Percentiles rank a stretch among this genome's conserved stretches.
Conservation (phyloP, 2,888 invertebrate genomes). For the Ditula angustiorana region DNA sequence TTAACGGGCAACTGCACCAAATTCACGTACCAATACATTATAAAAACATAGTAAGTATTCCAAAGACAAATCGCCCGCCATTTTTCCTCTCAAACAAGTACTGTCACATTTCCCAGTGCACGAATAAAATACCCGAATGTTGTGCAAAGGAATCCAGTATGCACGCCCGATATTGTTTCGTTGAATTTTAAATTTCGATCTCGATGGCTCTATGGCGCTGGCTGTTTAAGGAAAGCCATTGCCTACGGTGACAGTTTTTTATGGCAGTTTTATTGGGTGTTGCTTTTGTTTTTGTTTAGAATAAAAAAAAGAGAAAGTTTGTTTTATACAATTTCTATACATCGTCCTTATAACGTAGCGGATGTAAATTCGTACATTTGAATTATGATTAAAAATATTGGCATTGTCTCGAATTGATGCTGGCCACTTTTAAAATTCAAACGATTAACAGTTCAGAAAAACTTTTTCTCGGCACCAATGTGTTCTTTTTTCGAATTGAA, state of each 20-base stretch:
- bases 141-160: conserved; percentile 33
- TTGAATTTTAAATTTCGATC: conserved; percentile 40
- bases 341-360: no score
- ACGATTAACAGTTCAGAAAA: conserved; percentile 27
- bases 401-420: background rate
- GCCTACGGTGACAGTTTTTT: conserved; percentile 2
- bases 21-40: conserved; percentile 18
- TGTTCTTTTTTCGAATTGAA: conserved; percentile 38
- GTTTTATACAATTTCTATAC: no score
- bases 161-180: conserved; percentile 40
- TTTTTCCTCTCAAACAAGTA: conserved; percentile 35
- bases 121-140: conserved; percentile 35
- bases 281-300: background rate
- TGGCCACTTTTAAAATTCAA: conserved; percentile 28
- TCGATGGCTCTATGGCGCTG: conserved; percentile 12
- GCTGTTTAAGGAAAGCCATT: conserved; percentile 3
- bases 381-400: background rate
- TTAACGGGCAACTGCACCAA: background rate
- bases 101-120: conserved; percentile 38
- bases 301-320: no score
- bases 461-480: conserved; percentile 7
- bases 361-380: no score
- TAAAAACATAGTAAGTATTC: conserved; percentile 35
- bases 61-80: conserved; percentile 29
- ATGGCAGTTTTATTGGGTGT: background rate